Percentiles rank a stretch among this genome's conserved stretches.
Conservation (phyloP, 1,140 invertebrate genomes). For the Hetaerina americana region DNA sequence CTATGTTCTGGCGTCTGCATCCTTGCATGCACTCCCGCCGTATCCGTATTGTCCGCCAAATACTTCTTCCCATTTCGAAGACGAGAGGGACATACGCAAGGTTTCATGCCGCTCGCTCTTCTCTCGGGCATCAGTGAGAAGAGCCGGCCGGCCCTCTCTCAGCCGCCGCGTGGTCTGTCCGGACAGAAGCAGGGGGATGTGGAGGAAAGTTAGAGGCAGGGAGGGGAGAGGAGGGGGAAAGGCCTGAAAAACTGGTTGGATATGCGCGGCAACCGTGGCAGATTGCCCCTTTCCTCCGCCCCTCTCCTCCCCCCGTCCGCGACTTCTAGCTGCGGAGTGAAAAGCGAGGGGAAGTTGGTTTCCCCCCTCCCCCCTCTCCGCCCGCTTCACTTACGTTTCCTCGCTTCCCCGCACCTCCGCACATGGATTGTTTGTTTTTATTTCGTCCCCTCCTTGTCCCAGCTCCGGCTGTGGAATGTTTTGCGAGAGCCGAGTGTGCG, state of each 20-base stretch:
- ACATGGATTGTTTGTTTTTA: neutral
- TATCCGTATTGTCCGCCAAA: no score
- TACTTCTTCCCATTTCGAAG: no score
- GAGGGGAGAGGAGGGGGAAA: neutral
- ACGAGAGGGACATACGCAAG: no score
- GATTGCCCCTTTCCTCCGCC: neutral
- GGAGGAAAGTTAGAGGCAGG: neutral
- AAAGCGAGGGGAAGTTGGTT: neutral
- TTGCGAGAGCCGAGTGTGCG: neutral
- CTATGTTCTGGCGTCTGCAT: no score
- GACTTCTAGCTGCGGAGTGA: neutral
- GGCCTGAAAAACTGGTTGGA: neutral
- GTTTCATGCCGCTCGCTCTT: no score
- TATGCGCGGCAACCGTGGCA: neutral
- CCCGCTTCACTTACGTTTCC: no score
- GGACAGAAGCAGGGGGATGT: neutral
- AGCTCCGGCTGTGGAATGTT: neutral
- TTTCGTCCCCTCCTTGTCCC: no score
- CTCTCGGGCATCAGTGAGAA: no score
- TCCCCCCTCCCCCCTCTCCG: no score
- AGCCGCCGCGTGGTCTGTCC: no score
- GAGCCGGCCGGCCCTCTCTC: neutral
- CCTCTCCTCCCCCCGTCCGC: no score
- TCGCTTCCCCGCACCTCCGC: neutral
- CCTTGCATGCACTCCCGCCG: no score